These are phyloP conservation scores for Camponotus pennsylvanicus DNA, from an alignment of 1,140 invertebrate genomes.

Conservation along the genomic window DNA sequence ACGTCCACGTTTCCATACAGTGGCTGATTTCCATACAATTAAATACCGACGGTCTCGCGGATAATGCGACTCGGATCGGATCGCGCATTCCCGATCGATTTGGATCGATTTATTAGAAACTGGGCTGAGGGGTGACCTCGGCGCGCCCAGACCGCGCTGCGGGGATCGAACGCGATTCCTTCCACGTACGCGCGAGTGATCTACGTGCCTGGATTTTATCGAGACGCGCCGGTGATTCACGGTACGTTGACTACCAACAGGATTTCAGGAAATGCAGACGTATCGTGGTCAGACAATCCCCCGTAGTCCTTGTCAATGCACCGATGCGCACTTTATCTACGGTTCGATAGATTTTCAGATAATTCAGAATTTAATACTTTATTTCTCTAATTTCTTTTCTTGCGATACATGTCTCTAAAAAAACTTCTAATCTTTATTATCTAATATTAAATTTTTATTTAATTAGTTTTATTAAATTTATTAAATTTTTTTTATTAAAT, in stretches of 20 bases:
- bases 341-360: not conserved
- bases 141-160: slow-evolving; percentile 6
- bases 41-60: slow-evolving; percentile 16
- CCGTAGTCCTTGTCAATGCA: not conserved
- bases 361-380: not conserved
- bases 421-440: too few relatives aligned
- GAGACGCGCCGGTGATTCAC: slow-evolving; percentile 43
- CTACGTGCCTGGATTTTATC: slow-evolving; percentile 42
- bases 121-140: slow-evolving; percentile 33
- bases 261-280: slow-evolving; percentile 13
- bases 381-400: not conserved
- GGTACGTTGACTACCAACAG: slow-evolving; percentile 37
- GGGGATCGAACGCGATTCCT: not conserved
- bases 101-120: slow-evolving; percentile 43
- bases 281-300: not conserved
- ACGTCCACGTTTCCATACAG: slow-evolving; percentile 15
- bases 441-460: not conserved
- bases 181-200: slow-evolving; percentile 29
- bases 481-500: not conserved
- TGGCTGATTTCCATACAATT: slow-evolving; percentile 52
- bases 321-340: not conserved
- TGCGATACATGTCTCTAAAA: not conserved
- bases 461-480: too few relatives aligned
- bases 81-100: slow-evolving; percentile 43
- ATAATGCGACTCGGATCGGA: slow-evolving; percentile 17